Base-by-base conservation (phyloP, 2,888 invertebrate species). In the Autographa pulchrina region DNA sequence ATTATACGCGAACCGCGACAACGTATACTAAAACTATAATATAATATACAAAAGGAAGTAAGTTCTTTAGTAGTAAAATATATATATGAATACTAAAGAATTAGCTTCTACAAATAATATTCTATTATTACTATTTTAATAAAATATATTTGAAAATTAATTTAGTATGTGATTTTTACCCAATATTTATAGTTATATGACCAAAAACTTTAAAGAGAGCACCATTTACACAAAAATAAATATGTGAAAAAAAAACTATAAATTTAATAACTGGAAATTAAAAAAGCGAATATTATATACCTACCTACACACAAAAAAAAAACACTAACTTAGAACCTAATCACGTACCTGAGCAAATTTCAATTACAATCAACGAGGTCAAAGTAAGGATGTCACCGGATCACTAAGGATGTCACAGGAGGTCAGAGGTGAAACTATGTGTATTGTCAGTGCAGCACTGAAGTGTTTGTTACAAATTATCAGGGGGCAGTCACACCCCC, bases 391-490 rank as follows among this genome's bases (percentile, higher is more conserved):
- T 77, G 80, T 48, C 63, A 82, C 76, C 16, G 64, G 65, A 79
- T 73, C 71, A 79, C 77, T 69, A 74, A 85, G 84, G 90, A 91
- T 90, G 92, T 69, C 86, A 89, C 88, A 77, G 81, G 84, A 89
- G 86, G 85, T 88, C 90, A 89, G 86, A 93, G 94, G 93, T 94
- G 92, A 94, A 91, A 90, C 90, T 88, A 89, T 91, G 87, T 91
- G 85, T 91, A 91, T 90, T 92, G 92, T 90, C 90, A 90, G 89
- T 89, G 89, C 86, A 84, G 85, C 76, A 93, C 91, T 93, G 91
- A 91, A 92, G 93, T 92, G 92, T 90, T 92, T 88, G 92, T 91
- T 91, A 91, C 91, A 91, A 92, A 92, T 92, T 90, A 93, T 92
- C 91, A 90, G 88, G 88, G 87, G 88, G 80, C 80, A 68, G 80